Percentiles rank a stretch among this genome's conserved stretches.
These are phyloP conservation scores for Phoeniculus purpureus DNA, from an alignment of 2,797 vertebrate genomes.

Conservation along the genomic window DNA sequence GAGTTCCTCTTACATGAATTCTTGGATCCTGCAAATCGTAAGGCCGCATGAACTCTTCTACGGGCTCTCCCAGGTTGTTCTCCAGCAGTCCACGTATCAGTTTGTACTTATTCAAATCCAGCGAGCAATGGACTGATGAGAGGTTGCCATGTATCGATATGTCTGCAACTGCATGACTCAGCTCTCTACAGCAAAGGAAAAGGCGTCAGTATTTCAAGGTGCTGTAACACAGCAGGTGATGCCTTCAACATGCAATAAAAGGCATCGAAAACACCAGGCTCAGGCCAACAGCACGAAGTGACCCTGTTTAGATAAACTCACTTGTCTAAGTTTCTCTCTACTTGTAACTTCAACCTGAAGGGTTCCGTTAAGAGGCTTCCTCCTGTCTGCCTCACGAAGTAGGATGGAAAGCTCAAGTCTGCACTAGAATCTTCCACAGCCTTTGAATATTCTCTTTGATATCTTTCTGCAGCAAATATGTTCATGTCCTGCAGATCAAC, in stretches of 20 bases:
- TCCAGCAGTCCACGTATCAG: constrained; percentile 92
- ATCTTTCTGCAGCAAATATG: constrained; percentile 90
- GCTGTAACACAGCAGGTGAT: neutral
- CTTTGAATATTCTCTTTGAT: constrained; percentile 74
- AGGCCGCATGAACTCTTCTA: constrained; percentile 94
- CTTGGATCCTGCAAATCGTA: constrained; percentile 95
- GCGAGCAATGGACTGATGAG: constrained; percentile 93
- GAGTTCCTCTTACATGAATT: constrained; percentile 84
- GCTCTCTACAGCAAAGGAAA: constrained; percentile 81
- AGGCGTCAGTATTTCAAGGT: neutral
- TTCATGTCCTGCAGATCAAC: constrained; percentile 97
- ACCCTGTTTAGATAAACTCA: constrained; percentile 63
- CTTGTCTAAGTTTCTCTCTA: constrained; percentile 97
- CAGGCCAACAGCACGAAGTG: neutral
- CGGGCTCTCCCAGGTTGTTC: constrained; percentile 93
- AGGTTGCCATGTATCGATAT: constrained; percentile 91
- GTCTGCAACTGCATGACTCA: constrained; percentile 92
- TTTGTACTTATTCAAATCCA: constrained; percentile 91
- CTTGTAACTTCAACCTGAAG: constrained; percentile 90
- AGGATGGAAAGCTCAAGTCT: constrained; percentile 90
- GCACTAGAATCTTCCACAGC: constrained; percentile 63
- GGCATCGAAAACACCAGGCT: neutral
- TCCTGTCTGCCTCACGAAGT: constrained; percentile 86
- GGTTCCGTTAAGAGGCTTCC: constrained; percentile 90
- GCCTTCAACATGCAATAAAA: neutral